Evolutionary conservation across 1,140 invertebrate genomes (phyloP), one percentile per base, ranked within the genome.

Genomic region (Penaeus chinensis): DNA sequence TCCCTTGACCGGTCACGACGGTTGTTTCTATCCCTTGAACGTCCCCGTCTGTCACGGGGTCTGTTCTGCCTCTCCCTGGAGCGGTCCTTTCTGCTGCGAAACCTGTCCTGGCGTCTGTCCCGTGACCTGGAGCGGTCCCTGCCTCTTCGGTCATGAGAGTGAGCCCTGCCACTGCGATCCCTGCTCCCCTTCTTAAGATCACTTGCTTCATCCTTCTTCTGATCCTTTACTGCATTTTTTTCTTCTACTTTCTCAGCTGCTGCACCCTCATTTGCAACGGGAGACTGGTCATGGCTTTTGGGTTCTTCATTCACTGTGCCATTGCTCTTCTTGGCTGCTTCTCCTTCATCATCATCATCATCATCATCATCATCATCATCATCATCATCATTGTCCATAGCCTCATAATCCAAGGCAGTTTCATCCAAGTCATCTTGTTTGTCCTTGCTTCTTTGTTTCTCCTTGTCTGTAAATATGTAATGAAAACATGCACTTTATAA

Each of bases 401-500:
- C 85, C 20, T 89, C 89, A 42, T 89, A 89, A 60, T 89, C 89
- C 60, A 89, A 80, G 16, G 77, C 89, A 37, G 65, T 77, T 37
- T 80, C 81, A 63, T 89, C 89, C 79, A 89, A 47, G 42, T 89
- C 85, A 8, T 82, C 85, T 24, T 87, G 84, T 32, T 78, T 77
- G 22, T 85, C 85, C 10, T 89, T 76, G 60, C 66, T 77, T 63
- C 61, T 82, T 32, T 80, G 87, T 69, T 83, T 69, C 54, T 54
- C 24, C 71, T 37, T 37, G 27, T 74, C n/a, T 32, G 27, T 32
- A 13, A 37, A 74, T 74, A 27, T 74, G 42, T 19, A 13, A 32
- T 11, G 42, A 24, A 74, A 71, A 3, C 24, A 71, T 63, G 24
- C n/a, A n/a, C 10, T 27, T 81, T 24, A 74, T 27, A 16, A 1